These are phyloP conservation scores for Hoplodrina ambigua DNA, from an alignment of 2,888 invertebrate species.

Conservation along the genomic window DNA sequence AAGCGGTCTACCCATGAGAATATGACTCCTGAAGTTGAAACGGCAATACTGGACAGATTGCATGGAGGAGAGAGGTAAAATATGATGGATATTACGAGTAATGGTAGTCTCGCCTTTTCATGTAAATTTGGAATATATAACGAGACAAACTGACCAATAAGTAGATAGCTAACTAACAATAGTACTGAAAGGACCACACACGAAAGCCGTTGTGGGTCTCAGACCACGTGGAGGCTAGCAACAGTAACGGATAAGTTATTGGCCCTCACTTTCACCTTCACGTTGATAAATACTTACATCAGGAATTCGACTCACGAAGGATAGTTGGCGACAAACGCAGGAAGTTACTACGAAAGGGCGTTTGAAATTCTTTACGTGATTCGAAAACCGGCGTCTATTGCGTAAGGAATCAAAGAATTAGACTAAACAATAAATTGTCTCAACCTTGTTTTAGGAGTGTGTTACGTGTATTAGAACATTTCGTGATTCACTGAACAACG, in stretches of 20 bases:
- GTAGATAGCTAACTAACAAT: constrained; percentile 59
- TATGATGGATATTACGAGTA: constrained; percentile 28
- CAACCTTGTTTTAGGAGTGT: constrained; percentile 16
- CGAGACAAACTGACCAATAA: constrained; percentile 48
- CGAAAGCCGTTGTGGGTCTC: constrained; percentile 61
- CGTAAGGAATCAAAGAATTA: constrained; percentile 56
- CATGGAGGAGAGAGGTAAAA: constrained; percentile 94
- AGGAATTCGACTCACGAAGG: constrained; percentile 77
- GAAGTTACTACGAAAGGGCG: constrained; percentile 68
- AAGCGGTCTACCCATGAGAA: constrained; percentile 79
- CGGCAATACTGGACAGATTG: constrained; percentile 85
- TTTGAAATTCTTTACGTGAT: constrained; percentile 73
- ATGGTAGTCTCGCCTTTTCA: constrained; percentile 32
- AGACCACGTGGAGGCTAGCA: constrained; percentile 63
- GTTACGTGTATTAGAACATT: constrained; percentile 9
- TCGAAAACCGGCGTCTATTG: constrained; percentile 70
- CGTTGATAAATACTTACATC: constrained; percentile 67
- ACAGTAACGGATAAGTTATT: constrained; percentile 65
- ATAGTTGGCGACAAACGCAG: constrained; percentile 69
- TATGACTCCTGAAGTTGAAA: constrained; percentile 80
- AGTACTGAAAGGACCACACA: constrained; percentile 67
- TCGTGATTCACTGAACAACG: constrained; percentile 14
- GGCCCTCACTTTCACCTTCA: constrained; percentile 80
- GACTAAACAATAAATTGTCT: constrained; percentile 37
- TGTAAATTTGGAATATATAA: constrained; percentile 51